Conservation (phyloP, 1,140 invertebrate species). For the Drosophila sp. region DNA sequence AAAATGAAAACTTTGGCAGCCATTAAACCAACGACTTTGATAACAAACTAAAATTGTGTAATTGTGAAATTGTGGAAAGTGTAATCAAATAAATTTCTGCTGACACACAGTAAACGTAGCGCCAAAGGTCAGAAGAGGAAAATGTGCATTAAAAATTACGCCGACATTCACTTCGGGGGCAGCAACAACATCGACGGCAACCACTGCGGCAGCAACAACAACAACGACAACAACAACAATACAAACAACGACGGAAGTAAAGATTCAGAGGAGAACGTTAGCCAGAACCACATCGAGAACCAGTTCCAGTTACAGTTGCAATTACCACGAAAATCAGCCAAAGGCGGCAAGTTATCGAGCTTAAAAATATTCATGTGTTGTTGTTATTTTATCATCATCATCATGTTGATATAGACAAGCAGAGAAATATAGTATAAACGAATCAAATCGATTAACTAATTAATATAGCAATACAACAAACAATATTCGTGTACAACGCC, state of each 20-base stretch:
- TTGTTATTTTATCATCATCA: constrained; percentile 72
- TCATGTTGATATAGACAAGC: constrained; percentile 60
- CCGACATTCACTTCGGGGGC: constrained; percentile 55
- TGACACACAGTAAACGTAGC: constrained; percentile 35
- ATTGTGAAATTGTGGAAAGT: constrained; percentile 63
- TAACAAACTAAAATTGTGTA: constrained; percentile 52
- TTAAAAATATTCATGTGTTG: constrained; percentile 74
- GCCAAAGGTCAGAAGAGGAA: constrained; percentile 59
- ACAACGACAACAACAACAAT: constrained; percentile 32
- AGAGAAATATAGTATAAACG: constrained; percentile 2
- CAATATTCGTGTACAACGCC: constrained; percentile 28
- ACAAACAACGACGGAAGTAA: constrained; percentile 16
- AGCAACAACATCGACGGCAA: constrained; percentile 32
- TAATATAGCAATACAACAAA: not conserved
- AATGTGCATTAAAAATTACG: constrained; percentile 76
- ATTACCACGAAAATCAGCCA: constrained; percentile 52
- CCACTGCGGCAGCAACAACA: constrained; percentile 27
- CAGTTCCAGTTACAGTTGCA: constrained; percentile 56
- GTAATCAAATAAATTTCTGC: constrained; percentile 73
- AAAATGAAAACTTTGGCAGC: constrained; percentile 26
- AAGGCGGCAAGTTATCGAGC: constrained; percentile 59
- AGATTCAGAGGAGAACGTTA: constrained; percentile 50
- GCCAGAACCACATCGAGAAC: constrained; percentile 7
- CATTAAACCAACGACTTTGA: constrained; percentile 64
- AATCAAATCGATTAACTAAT: constrained; percentile 9